Conservation (phyloP, 2,797 vertebrate species). For the Sorex maritimensis region DNA sequence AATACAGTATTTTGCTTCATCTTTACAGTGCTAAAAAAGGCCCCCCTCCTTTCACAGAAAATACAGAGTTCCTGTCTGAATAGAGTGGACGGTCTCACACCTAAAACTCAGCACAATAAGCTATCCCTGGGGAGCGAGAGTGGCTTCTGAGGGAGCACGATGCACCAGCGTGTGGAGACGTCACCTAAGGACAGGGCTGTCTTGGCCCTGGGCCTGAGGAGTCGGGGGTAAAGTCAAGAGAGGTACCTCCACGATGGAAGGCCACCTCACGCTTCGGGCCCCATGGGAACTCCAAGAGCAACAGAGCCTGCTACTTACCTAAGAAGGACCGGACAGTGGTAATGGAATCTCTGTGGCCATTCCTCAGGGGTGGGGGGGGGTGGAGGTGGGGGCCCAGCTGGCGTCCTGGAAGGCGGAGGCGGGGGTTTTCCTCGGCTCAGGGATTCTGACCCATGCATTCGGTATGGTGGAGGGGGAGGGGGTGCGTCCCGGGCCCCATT, state of each 20-base stretch:
- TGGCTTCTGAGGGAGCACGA: background rate
- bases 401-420: constrained; percentile 93
- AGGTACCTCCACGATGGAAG: background rate
- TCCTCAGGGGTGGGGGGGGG: constrained; percentile 96
- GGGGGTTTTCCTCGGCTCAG: constrained; percentile 91
- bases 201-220: background rate
- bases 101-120: constrained; percentile 17
- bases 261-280: background rate
- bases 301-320: constrained; percentile 91
- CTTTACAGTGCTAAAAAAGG: too few relatives aligned
- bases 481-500: constrained; percentile 95
- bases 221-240: background rate
- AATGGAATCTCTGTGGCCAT: constrained; percentile 94
- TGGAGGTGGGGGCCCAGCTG: constrained; percentile 94
- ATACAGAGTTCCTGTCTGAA: background rate
- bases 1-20: background rate
- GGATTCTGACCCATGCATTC: constrained; percentile 92
- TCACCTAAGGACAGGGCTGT: background rate
- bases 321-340: constrained; percentile 92
- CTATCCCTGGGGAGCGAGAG: background rate
- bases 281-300: background rate
- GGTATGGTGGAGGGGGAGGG: constrained; percentile 95
- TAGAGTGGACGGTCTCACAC: background rate
- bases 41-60: background rate
- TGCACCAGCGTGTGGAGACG: background rate